Conservation (phyloP, 2,888 invertebrate genomes). For the Tetragnatha montana region DNA sequence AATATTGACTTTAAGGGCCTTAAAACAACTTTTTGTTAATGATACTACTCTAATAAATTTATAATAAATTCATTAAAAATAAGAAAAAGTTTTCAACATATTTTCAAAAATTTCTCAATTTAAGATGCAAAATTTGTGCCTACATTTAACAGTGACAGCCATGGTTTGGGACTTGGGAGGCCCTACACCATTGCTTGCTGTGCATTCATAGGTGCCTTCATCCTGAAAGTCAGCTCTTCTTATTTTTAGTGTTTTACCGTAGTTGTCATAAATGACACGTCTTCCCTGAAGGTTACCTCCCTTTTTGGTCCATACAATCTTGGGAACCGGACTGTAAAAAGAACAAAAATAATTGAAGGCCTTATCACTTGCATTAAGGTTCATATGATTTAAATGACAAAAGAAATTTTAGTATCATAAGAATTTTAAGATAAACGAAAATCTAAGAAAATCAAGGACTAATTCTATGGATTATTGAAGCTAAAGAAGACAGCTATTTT, state of each 20-base stretch:
- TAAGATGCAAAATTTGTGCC: constrained; percentile 5
- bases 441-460: neutral
- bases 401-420: neutral
- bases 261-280: constrained; percentile 82
- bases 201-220: constrained; percentile 94
- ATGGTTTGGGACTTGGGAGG: constrained; percentile 90
- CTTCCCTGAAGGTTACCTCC: constrained; percentile 81
- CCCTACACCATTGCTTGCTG: constrained; percentile 93
- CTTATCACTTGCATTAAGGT: neutral
- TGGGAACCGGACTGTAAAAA: constrained; percentile 85
- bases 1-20: neutral
- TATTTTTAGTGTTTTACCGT: constrained; percentile 95
- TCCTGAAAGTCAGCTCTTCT: constrained; percentile 91
- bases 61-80: neutral
- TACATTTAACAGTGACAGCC: constrained; percentile 79
- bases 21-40: neutral
- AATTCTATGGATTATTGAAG: neutral
- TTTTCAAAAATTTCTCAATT: neutral
- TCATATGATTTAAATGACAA: neutral
- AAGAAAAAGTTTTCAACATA: neutral
- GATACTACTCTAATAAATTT: neutral
- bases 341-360: too few relatives aligned
- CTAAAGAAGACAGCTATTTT: neutral
- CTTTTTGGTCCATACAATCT: constrained; percentile 93
- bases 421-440: neutral